phyloP scores from a whole-genome alignment of 2,797 vertebrate genomes.

The Helarctos malayanus region DNA sequence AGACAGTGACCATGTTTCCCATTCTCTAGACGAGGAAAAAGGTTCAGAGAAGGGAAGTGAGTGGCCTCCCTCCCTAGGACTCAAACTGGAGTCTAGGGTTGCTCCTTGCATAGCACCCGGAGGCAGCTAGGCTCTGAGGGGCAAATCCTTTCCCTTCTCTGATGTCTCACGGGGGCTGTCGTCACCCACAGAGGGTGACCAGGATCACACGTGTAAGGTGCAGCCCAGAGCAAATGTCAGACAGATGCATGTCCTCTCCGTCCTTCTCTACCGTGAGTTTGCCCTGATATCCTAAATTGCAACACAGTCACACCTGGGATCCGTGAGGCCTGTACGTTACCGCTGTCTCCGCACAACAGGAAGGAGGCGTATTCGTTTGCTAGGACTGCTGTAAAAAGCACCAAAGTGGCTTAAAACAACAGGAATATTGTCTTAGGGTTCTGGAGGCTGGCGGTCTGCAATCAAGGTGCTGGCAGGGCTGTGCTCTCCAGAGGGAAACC shows the following conservation, averaged over 20 bases:
- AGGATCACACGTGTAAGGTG: not conserved
- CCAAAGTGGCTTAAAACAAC: not conserved
- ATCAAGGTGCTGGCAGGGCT: not conserved
- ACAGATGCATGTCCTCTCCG: not conserved
- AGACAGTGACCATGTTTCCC: not conserved
- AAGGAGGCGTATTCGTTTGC: not conserved
- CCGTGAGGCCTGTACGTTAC: not conserved
- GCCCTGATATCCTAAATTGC: not conserved
- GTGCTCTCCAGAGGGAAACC: not conserved
- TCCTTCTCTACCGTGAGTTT: not conserved
- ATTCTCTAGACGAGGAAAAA: constrained; percentile 25
- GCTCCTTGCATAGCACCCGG: not conserved
- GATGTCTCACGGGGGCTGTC: not conserved
- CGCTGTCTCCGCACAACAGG: not conserved
- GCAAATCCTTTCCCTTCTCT: not conserved
- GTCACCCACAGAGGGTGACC: not conserved
- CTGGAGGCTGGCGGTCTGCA: not conserved
- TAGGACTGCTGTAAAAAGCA: not conserved
- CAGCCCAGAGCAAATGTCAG: not conserved
- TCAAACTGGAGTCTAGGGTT: not conserved
- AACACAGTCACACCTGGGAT: not conserved
- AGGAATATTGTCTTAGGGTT: not conserved
- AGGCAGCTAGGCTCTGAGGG: not conserved
- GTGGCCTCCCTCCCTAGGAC: not conserved
- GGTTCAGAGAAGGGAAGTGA: not conserved